Evolutionary conservation across 2,797 vertebrate genomes (phyloP).

Genomic region (Craterocephalus amniculus): DNA sequence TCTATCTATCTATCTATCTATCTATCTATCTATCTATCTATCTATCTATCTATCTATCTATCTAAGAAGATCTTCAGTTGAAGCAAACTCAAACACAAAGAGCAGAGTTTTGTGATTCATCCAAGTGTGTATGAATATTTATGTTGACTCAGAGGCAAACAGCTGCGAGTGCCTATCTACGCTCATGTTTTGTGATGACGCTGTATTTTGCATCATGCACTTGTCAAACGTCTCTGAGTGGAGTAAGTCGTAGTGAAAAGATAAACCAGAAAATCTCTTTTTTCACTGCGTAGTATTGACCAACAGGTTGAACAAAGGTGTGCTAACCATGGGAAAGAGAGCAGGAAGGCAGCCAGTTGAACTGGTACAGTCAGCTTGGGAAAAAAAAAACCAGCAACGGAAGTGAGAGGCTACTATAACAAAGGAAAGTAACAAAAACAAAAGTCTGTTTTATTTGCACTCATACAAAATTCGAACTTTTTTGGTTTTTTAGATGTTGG

Average conservation of each 20-base stretch:
- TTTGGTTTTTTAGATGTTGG: not conserved
- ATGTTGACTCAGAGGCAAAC: constrained; percentile 19
- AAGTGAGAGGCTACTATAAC: constrained; percentile 58
- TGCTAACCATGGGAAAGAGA: constrained; percentile 62
- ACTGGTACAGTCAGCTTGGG: constrained; percentile 74
- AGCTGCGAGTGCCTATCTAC: not conserved
- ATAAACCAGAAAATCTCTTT: constrained; percentile 55
- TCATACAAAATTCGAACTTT: constrained; percentile 3
- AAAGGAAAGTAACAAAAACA: constrained; percentile 16
- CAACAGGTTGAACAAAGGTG: constrained; percentile 72
- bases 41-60: too few species aligned
- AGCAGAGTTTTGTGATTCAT: constrained; percentile 10
- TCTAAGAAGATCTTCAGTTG: too few species aligned
- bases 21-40: too few species aligned
- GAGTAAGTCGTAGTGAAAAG: constrained; percentile 26
- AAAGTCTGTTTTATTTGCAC: not conserved
- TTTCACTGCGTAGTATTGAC: constrained; percentile 40
- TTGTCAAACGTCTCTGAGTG: constrained; percentile 18
- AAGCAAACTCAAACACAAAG: not conserved
- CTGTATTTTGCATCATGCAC: constrained; percentile 26
- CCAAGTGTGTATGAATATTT: constrained; percentile 21
- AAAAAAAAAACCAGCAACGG: constrained; percentile 31
- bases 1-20: too few species aligned
- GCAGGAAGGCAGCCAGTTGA: constrained; percentile 69
- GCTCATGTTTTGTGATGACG: constrained; percentile 24